phyloP scores from a whole-genome alignment of 2,888 invertebrate species.

The Nineta flava region DNA sequence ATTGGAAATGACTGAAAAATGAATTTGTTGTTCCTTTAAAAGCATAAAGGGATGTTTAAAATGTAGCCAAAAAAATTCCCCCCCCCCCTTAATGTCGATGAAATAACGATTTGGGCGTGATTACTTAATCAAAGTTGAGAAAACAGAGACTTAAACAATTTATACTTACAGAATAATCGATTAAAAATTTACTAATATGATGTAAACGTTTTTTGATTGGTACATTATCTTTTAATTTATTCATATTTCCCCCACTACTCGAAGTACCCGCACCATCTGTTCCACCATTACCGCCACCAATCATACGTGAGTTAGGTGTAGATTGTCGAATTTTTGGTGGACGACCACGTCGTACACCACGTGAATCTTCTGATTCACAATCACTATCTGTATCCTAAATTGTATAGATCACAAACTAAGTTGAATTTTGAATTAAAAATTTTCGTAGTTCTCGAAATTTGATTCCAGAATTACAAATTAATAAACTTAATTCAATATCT shows the following conservation, averaged over 20 bases:
- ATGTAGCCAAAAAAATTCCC: too few species aligned
- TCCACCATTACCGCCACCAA: constrained; percentile 14
- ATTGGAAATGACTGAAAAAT: too few species aligned
- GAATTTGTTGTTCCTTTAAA: too few species aligned
- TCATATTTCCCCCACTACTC: background rate
- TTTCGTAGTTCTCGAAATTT: too few species aligned
- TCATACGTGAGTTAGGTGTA: constrained; percentile 13
- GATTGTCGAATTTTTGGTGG: constrained; percentile 15
- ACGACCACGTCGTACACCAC: constrained; percentile 19
- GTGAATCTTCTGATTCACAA: constrained; percentile 25
- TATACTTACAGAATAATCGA: constrained; percentile 44
- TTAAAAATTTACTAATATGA: constrained; percentile 57
- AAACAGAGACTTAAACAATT: background rate
- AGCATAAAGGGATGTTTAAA: too few species aligned
- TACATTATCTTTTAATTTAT: constrained; percentile 24
- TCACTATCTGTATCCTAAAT: constrained; percentile 33
- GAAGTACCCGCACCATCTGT: constrained; percentile 18
- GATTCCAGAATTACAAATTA: too few species aligned
- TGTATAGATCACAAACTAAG: constrained; percentile 9
- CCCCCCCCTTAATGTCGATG: too few species aligned
- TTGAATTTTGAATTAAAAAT: background rate
- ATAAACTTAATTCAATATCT: background rate
- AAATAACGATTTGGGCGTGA: too few species aligned
- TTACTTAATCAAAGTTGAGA: background rate
- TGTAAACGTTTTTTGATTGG: constrained; percentile 68